Evolutionary conservation across 1,140 invertebrate species (phyloP).

Genomic region (Calephelis virginiensis): DNA sequence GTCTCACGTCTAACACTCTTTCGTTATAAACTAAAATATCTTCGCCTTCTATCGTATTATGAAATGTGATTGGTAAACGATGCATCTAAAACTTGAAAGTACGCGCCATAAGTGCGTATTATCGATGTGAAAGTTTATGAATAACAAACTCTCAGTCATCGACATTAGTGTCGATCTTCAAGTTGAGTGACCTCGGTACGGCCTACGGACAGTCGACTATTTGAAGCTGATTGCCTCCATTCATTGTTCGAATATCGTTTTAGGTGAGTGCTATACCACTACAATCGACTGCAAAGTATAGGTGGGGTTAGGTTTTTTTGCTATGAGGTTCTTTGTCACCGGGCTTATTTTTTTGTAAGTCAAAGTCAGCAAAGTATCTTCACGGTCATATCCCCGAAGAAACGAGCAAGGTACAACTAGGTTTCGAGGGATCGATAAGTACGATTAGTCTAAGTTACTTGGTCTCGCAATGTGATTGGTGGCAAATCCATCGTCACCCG

Average conservation of each 20-base stretch:
- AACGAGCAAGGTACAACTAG: no score
- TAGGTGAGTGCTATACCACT: background rate
- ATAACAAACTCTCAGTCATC: slow-evolving; percentile 53
- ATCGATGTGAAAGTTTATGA: slow-evolving; percentile 50
- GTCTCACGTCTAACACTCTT: no score
- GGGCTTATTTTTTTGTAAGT: no score
- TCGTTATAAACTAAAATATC: no score
- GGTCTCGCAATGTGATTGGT: no score
- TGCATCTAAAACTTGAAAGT: slow-evolving; percentile 18
- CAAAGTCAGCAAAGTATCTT: no score
- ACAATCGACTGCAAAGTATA: background rate
- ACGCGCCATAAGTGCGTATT: slow-evolving; percentile 30
- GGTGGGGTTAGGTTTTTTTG: background rate
- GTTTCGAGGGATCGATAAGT: no score
- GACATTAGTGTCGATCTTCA: slow-evolving; percentile 51
- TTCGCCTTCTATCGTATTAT: background rate
- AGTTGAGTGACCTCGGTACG: slow-evolving; percentile 54
- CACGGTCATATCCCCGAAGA: no score
- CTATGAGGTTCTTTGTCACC: background rate
- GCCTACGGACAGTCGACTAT: slow-evolving; percentile 41
- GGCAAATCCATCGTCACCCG: no score
- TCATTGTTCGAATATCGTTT: slow-evolving; percentile 37
- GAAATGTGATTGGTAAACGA: background rate
- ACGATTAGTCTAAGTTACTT: no score
- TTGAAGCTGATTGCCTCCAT: slow-evolving; percentile 52